Conservation (phyloP, 2,113 vertebrate genomes). For the Mungos mungo region DNA sequence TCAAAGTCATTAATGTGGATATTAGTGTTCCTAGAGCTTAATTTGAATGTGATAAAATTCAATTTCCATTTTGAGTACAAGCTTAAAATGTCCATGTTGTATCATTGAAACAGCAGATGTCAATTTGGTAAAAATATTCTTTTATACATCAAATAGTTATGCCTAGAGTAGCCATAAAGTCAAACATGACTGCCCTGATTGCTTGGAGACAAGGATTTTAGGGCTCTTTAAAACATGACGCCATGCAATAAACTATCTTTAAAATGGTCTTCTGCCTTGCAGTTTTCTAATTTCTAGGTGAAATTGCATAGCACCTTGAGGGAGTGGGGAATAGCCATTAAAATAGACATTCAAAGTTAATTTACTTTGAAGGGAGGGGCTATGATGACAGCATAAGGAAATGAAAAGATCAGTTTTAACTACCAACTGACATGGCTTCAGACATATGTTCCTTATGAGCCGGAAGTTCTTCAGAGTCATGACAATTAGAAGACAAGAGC, state of each 20-base stretch:
- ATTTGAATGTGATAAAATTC: constrained; percentile 40
- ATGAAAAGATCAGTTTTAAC: neutral
- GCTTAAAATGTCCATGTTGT: constrained; percentile 19
- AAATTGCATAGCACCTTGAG: constrained; percentile 59
- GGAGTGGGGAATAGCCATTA: constrained; percentile 39
- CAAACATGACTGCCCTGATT: constrained; percentile 73
- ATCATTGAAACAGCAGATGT: constrained; percentile 65
- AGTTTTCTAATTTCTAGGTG: constrained; percentile 70
- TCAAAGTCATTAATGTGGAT: neutral
- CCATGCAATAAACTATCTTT: constrained; percentile 42
- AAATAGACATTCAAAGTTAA: constrained; percentile 44
- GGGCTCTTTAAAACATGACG: constrained; percentile 61
- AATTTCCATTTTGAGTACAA: constrained; percentile 41
- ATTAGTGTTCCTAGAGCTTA: neutral
- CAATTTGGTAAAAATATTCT: constrained; percentile 73
- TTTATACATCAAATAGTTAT: constrained; percentile 51
- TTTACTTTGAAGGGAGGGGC: constrained; percentile 13
- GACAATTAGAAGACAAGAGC: neutral
- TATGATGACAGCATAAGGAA: neutral
- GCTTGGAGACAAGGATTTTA: constrained; percentile 50
- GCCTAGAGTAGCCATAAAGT: constrained; percentile 58
- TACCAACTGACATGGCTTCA: neutral
- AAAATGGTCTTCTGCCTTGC: constrained; percentile 13
- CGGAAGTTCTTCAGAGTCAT: neutral
- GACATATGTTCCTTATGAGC: neutral